Evolutionary conservation across 2,888 invertebrate genomes (phyloP), one percentile per base, ranked within the genome.

Genomic region (Nysson spinosus): DNA sequence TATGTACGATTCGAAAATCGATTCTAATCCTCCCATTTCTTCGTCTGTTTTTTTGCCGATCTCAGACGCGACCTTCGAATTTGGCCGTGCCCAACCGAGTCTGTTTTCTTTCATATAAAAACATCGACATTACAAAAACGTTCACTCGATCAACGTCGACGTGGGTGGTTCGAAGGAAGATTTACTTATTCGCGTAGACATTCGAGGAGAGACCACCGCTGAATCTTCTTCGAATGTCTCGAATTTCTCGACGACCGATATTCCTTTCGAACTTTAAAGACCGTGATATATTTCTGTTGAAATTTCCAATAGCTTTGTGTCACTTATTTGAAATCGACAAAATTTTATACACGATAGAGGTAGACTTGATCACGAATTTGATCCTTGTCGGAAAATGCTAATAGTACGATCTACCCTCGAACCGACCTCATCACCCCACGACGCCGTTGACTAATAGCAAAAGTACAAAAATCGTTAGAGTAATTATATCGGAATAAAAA

Each of bases 401-500:
- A n/a, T n/a, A n/a, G n/a, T n/a, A n/a, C 30, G 5, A 34, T 34
- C 14, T 16, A 14, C 34, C 34, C n/a, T n/a, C n/a, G n/a, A n/a
- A n/a, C n/a, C n/a, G n/a, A n/a, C n/a, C n/a, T n/a, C n/a, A n/a
- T n/a, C n/a, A n/a, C 9, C 57, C 32, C 32, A 35, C 52, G 40
- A 4, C 50, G 40, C 35, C 43, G 20, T 32, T 44, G 17, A 37
- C 24, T 39, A 63, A 77, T 80, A 78, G 77, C 70, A 77, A 82
- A 77, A 76, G 75, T 79, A 80, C 74, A 82, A 81, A n/a, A 82
- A 80, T 79, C 75, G 74, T 78, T 70, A 80, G 32, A 60, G 44
- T 54, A 39, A 76, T 39, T 34, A n/a, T 39, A 42, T 63, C 65
- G 75, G 75, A 75, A 80, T 79, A 77, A 76, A 72, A 74, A 77